These are phyloP conservation scores for Eurois occulta DNA, from an alignment of 2,888 invertebrate species.

Conservation along the genomic window DNA sequence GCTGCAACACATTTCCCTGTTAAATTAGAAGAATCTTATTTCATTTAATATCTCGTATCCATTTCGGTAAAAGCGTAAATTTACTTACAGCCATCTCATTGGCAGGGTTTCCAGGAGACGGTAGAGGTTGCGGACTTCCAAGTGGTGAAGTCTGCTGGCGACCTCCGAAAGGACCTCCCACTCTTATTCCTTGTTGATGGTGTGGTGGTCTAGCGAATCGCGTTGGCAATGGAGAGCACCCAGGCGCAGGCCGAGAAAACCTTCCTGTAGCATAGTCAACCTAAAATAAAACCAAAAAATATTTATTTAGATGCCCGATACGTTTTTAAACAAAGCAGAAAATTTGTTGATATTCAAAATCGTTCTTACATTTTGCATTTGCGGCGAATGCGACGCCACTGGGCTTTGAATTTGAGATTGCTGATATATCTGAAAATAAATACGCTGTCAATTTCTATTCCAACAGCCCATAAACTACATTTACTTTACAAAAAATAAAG, in stretches of 20 bases:
- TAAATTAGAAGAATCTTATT: not conserved
- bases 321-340: not conserved
- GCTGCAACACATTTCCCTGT: not conserved
- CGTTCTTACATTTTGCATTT: slow-evolving; percentile 85
- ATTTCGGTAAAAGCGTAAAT: not conserved
- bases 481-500: not conserved
- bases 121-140: slow-evolving; percentile 88
- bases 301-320: not conserved
- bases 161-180: slow-evolving; percentile 84
- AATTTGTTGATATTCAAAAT: not conserved
- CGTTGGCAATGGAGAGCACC: slow-evolving; percentile 85
- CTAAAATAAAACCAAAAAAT: slow-evolving; percentile 63
- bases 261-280: slow-evolving; percentile 82
- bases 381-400: slow-evolving; percentile 87
- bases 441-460: not conserved
- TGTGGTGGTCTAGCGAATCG: slow-evolving; percentile 87
- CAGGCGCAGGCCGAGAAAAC: slow-evolving; percentile 85
- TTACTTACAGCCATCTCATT: slow-evolving; percentile 86
- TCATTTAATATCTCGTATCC: not conserved
- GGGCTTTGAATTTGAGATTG: slow-evolving; percentile 89
- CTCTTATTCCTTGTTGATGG: slow-evolving; percentile 88
- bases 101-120: slow-evolving; percentile 86
- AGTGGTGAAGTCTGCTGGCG: slow-evolving; percentile 88
- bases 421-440: slow-evolving; percentile 84
- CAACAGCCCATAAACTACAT: not conserved